Base-by-base conservation (phyloP, 2,113 vertebrate species). In the Bombycilla garrulus region DNA sequence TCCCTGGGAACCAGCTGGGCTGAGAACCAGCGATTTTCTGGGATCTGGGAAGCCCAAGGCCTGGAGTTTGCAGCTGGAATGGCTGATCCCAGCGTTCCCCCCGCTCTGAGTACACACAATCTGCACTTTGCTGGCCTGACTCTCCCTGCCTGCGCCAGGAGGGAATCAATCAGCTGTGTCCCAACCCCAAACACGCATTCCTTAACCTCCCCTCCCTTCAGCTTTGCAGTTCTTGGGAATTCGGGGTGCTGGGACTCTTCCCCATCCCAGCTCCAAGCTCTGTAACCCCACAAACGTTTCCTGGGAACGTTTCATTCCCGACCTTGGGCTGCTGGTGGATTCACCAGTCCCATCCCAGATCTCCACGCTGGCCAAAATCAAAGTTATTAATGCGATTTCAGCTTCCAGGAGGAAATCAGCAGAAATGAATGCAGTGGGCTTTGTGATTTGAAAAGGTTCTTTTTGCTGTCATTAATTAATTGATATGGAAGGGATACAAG, bases 361-460 rank as follows among this genome's bases (percentile, higher is more conserved):
- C 81, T 87, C 70, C 45, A 62, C 47, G 5, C 4, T 28, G 94
- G 86, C 93, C 80, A 67, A 91, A 94, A 73, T 58, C 7, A 20
- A 65, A 88, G 38, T 58, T 71, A 40, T 9, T 70, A 22, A 29
- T 6, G 89, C 38, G 23, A 67, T 48, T 86, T 70, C 96, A 87
- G 85, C 83, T 74, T 78, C 57, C 85, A 91, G 92, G 80, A 96
- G 79, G 72, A 73, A 92, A 73, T 57, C 2, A 12, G 76, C 93
- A 97, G 92, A 88, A 96, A 95, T 73, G 86, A 93, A 86, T 64
- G 96, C 88, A 89, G 93, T 62, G 92, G 94, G 61, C 83, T 91
- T 65, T 73, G 54, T 78, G 78, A 92, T 86, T 92, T 85, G 84
- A 86, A 97, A 94, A 95, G 45, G 31, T 8, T 31, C 56, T 17